Conservation (phyloP, 2,113 vertebrate species). For the Neodontobutis hainanensis region DNA sequence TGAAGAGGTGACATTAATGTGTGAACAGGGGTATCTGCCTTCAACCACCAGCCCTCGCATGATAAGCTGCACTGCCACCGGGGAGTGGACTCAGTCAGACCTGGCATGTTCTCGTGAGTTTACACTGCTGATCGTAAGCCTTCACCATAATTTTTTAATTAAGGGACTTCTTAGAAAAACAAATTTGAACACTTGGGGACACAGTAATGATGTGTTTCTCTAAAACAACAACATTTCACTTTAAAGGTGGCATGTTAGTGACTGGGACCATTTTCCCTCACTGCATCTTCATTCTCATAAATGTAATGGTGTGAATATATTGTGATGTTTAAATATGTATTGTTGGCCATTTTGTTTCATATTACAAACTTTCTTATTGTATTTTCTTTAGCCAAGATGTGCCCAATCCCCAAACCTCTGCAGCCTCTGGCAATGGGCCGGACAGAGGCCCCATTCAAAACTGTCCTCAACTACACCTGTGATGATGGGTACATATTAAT, state of each 20-base stretch:
- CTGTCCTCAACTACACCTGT: constrained; percentile 79
- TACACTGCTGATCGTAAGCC: too few relatives aligned
- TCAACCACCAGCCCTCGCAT: constrained; percentile 48
- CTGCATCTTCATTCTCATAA: too few relatives aligned
- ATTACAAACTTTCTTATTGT: not conserved
- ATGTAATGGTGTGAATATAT: too few relatives aligned
- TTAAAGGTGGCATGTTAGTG: not conserved
- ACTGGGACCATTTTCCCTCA: too few relatives aligned
- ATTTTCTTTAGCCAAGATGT: constrained; percentile 78
- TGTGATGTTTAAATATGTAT: not conserved
- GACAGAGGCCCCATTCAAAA: constrained; percentile 78
- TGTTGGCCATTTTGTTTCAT: not conserved
- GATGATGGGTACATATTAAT: constrained; percentile 81
- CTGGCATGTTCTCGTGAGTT: constrained; percentile 84
- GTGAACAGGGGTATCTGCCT: constrained; percentile 76
- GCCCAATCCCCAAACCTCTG: constrained; percentile 76
- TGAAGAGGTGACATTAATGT: constrained; percentile 77
- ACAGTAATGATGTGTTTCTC: too few relatives aligned
- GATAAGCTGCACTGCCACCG: constrained; percentile 74
- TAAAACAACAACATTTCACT: not conserved
- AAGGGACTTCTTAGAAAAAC: too few relatives aligned
- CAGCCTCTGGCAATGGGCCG: constrained; percentile 70
- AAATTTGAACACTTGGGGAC: too few relatives aligned
- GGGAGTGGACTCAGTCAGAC: constrained; percentile 79
- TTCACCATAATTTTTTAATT: too few relatives aligned